Evolutionary conservation across 2,888 invertebrate genomes (phyloP).

Genomic region (Opisthograptis luteolata): DNA sequence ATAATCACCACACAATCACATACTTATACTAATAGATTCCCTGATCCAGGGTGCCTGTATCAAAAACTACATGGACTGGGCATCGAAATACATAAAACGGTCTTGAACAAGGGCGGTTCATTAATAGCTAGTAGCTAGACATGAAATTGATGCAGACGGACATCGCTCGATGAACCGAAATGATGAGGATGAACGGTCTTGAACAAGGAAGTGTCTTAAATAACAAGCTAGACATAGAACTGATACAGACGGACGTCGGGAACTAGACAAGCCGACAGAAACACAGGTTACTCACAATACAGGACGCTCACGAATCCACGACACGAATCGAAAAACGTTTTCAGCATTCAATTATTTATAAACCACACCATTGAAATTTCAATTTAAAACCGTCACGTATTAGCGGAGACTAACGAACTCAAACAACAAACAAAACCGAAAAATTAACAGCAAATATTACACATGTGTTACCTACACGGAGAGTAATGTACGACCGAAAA

Average conservation of each 20-base stretch:
- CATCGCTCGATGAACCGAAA: no score
- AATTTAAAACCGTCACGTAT: constrained; percentile 36
- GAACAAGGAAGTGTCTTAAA: constrained; percentile 30
- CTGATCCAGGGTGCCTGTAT: no score
- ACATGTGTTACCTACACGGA: constrained; percentile 25
- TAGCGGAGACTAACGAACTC: constrained; percentile 40
- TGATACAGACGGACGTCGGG: constrained; percentile 27
- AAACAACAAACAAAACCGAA: constrained; percentile 40
- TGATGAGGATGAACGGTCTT: constrained; percentile 26
- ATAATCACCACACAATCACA: no score
- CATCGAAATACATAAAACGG: no score
- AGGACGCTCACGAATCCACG: constrained; percentile 13
- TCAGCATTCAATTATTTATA: constrained; percentile 21
- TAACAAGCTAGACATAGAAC: constrained; percentile 35
- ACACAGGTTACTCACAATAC: constrained; percentile 18
- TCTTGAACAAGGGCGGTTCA: no score
- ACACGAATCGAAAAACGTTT: constrained; percentile 8
- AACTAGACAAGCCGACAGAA: constrained; percentile 21
- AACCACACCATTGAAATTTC: constrained; percentile 34
- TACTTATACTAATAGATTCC: no score
- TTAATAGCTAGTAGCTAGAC: no score
- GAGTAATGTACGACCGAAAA: constrained; percentile 8
- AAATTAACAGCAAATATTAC: constrained; percentile 40
- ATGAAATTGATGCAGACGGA: no score
- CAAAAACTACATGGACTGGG: no score